Evolutionary conservation across 2,113 vertebrate genomes (phyloP).

Genomic region (Recurvirostra avosetta): DNA sequence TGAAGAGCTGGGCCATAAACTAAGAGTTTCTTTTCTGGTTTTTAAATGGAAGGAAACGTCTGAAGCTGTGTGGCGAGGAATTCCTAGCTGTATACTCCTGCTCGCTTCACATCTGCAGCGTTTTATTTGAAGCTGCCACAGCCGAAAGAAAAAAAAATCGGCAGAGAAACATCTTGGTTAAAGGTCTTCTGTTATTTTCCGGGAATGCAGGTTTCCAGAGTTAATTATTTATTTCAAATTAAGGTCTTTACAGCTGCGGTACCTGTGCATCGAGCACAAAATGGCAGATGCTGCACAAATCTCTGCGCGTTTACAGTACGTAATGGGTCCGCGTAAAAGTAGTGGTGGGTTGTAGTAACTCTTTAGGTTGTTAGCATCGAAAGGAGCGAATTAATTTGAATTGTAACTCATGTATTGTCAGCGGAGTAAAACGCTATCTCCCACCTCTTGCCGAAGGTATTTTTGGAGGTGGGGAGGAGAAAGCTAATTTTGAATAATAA

Average conservation of each 20-base stretch:
- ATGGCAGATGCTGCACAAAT: neutral
- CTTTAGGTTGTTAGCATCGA: neutral
- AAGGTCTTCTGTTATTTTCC: neutral
- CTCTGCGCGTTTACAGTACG: no score
- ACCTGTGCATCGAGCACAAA: neutral
- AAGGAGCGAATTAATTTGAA: neutral
- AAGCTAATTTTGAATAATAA: constrained; percentile 56
- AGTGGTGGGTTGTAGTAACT: neutral
- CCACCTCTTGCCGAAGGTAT: neutral
- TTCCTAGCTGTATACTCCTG: neutral
- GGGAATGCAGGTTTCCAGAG: neutral
- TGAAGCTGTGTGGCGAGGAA: neutral
- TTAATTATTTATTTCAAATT: neutral
- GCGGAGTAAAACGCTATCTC: neutral
- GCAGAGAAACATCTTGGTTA: neutral
- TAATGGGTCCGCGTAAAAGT: neutral
- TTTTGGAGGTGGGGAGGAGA: neutral
- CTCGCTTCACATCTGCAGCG: neutral
- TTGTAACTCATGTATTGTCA: neutral
- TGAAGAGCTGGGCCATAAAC: neutral
- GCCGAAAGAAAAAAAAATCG: neutral
- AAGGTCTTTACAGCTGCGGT: neutral
- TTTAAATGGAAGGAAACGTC: neutral
- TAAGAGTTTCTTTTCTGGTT: neutral
- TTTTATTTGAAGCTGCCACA: neutral